These are phyloP conservation scores for Apodemus sylvaticus DNA, from an alignment of 2,113 vertebrate genomes.

Conservation along the genomic window DNA sequence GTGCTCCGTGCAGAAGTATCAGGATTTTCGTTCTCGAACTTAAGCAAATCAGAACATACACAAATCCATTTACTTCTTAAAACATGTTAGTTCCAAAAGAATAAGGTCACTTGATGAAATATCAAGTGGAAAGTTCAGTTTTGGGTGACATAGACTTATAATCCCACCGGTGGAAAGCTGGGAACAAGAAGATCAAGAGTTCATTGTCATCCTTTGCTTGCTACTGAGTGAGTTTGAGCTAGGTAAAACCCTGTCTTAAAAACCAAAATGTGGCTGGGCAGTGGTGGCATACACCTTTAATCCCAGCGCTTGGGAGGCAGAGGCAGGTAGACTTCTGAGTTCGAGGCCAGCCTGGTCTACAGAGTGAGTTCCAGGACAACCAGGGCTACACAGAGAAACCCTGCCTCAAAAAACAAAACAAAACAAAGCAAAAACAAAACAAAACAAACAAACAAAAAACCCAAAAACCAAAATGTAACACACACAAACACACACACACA, in stretches of 20 bases:
- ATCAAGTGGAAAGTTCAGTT: background rate
- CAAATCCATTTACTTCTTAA: background rate
- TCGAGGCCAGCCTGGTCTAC: no score
- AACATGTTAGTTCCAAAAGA: slow-evolving; percentile 7
- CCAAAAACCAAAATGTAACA: no score
- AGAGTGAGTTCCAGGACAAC: no score
- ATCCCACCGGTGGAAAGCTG: background rate
- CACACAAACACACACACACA: no score
- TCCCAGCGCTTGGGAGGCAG: no score
- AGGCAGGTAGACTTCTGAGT: no score
- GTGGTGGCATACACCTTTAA: no score
- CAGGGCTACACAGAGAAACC: no score
- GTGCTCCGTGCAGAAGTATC: background rate
- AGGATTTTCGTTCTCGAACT: background rate
- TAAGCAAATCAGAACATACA: background rate
- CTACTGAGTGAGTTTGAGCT: background rate
- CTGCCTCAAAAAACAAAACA: no score
- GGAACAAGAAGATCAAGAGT: background rate
- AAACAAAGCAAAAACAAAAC: no score
- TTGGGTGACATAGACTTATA: background rate
- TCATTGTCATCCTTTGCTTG: background rate
- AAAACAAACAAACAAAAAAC: no score
- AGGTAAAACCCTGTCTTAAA: background rate
- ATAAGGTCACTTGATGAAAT: background rate
- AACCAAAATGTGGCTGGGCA: background rate